Percentiles rank a stretch among this genome's conserved stretches.
These are phyloP conservation scores for Melinaea marsaeus DNA, from an alignment of 2,888 invertebrate genomes.

Conservation along the genomic window DNA sequence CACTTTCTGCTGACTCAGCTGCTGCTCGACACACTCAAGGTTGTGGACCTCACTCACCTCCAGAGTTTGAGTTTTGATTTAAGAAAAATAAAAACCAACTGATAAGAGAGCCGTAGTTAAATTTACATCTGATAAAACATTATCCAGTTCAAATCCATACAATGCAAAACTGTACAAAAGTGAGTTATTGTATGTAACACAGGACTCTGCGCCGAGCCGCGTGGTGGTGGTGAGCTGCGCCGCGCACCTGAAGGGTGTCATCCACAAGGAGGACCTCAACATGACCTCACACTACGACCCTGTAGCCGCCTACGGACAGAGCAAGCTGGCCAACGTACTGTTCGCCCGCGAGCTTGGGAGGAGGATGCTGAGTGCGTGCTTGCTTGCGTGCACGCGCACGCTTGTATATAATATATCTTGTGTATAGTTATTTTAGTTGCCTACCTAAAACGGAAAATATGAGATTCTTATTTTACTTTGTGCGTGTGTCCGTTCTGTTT, in stretches of 20 bases:
- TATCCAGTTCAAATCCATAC: too few species aligned
- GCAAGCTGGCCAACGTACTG: conserved; percentile 87
- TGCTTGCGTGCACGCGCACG: neutral
- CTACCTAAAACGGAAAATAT: too few species aligned
- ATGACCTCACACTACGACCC: conserved; percentile 80
- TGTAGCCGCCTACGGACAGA: conserved; percentile 84
- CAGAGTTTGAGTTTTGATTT: neutral
- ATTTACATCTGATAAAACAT: too few species aligned
- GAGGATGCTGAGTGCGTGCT: conserved; percentile 76
- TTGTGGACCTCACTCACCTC: conserved; percentile 32
- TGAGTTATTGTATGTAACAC: conserved; percentile 13
- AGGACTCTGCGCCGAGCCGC: conserved; percentile 83
- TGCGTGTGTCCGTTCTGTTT: too few species aligned
- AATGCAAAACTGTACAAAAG: too few species aligned
- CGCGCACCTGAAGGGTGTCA: conserved; percentile 82
- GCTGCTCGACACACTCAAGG: conserved; percentile 82
- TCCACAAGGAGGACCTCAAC: conserved; percentile 85
- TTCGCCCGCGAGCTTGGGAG: conserved; percentile 84
- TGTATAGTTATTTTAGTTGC: too few species aligned
- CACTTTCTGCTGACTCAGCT: conserved; percentile 88
- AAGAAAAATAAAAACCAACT: neutral
- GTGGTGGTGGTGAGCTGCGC: conserved; percentile 86
- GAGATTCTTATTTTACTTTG: too few species aligned
- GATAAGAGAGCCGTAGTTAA: too few species aligned
- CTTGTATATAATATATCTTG: neutral